Percentiles rank a stretch among this genome's conserved stretches.
Evolutionary conservation across 1,140 invertebrate genomes (phyloP).

Genomic region (Drosophila funebris): DNA sequence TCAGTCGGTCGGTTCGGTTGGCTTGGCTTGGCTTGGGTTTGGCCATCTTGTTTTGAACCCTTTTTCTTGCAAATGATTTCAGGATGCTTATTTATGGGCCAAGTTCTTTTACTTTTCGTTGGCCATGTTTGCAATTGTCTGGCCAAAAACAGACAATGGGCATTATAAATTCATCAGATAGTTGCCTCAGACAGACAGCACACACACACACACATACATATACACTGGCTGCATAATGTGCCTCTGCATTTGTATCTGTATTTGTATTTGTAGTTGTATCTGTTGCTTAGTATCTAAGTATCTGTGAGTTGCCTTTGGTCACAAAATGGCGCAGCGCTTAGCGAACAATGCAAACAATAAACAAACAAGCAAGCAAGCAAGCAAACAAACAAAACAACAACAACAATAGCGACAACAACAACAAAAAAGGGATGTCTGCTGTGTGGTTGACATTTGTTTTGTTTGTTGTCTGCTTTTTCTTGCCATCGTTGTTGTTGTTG

Average conservation of each 20-base stretch:
- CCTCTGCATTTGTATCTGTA: slow-evolving; percentile 12
- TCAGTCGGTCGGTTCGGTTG: slow-evolving; percentile 49
- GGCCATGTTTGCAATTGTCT: slow-evolving; percentile 68
- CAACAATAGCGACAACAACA: too few relatives aligned
- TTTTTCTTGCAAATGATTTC: slow-evolving; percentile 43
- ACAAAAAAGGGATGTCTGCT: slow-evolving; percentile 53
- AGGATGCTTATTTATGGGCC: slow-evolving; percentile 45
- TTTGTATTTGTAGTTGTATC: slow-evolving; percentile 36
- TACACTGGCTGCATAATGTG: slow-evolving; percentile 64
- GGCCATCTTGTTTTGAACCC: slow-evolving; percentile 11
- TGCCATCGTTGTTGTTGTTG: slow-evolving; percentile 32
- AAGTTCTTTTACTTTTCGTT: slow-evolving; percentile 41
- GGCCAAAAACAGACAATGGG: slow-evolving; percentile 69
- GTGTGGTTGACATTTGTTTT: slow-evolving; percentile 76
- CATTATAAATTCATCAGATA: slow-evolving; percentile 81
- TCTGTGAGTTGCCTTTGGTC: slow-evolving; percentile 59
- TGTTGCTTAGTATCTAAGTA: slow-evolving; percentile 33
- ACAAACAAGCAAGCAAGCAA: slow-evolving; percentile 17
- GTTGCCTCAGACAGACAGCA: slow-evolving; percentile 46
- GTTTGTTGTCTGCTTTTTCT: slow-evolving; percentile 24
- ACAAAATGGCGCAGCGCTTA: slow-evolving; percentile 74
- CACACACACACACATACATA: slow-evolving; percentile 51
- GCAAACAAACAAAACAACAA: slow-evolving; percentile 17
- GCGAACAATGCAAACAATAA: slow-evolving; percentile 68
- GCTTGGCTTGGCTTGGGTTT: too few relatives aligned